These are phyloP conservation scores for Drosophila ustulata DNA, from an alignment of 2,888 invertebrate species.

Conservation along the genomic window DNA sequence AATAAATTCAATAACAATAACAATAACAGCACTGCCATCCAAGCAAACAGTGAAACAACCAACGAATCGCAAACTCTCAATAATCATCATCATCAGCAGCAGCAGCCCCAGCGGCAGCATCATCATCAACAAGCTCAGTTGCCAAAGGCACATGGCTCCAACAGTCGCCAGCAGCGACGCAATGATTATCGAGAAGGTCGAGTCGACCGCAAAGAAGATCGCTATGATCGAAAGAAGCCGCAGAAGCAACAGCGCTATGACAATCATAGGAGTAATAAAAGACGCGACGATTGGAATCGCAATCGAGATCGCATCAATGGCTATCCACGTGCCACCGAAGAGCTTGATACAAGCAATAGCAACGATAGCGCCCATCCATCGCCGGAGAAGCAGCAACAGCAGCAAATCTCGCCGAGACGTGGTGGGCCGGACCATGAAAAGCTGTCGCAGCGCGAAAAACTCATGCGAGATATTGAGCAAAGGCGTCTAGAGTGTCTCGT, in stretches of 20 bases:
- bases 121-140: slow-evolving; percentile 5
- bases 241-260: slow-evolving; percentile 83
- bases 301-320: slow-evolving; percentile 83
- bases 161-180: slow-evolving; percentile 48
- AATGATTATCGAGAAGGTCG: slow-evolving; percentile 54
- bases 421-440: slow-evolving; percentile 80
- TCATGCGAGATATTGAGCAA: slow-evolving; percentile 93
- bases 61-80: slow-evolving; percentile 3
- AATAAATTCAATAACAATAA: slow-evolving; percentile 28
- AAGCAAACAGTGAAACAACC: slow-evolving; percentile 23
- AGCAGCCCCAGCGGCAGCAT: slow-evolving; percentile 22
- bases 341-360: slow-evolving; percentile 81
- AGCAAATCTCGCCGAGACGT: slow-evolving; percentile 59
- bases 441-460: slow-evolving; percentile 92
- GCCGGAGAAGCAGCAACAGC: slow-evolving; percentile 77
- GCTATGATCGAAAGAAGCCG: slow-evolving; percentile 70
- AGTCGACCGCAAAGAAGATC: slow-evolving; percentile 38
- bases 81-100: slow-evolving; percentile 19
- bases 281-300: slow-evolving; percentile 84
- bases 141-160: slow-evolving; percentile 25
- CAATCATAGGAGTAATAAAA: slow-evolving; percentile 83
- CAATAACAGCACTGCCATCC: slow-evolving; percentile 66
- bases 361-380: slow-evolving; percentile 82
- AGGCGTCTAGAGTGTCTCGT: slow-evolving; percentile 96
- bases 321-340: slow-evolving; percentile 75